phyloP scores from a whole-genome alignment of 30 jellyfish, hydroid and myxozoan genomes.

The Aurelia aurita region DNA sequence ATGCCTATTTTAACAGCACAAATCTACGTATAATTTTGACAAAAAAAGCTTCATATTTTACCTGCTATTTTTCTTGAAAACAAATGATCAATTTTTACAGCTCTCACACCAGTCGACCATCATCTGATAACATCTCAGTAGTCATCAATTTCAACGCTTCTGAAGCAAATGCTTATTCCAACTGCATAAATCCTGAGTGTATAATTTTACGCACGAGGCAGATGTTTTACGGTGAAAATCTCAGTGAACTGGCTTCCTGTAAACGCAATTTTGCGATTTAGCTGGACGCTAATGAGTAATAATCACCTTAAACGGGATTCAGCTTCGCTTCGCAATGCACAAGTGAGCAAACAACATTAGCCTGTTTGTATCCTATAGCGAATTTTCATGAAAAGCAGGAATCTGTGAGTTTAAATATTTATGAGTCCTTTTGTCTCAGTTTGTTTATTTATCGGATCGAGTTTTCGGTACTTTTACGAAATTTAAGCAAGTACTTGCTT shows the following conservation, averaged over 20 bases:
- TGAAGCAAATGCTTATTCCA: too few species aligned
- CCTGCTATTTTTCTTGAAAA: not conserved
- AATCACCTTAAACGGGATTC: slow-evolving; percentile 52
- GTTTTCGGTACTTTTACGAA: too few species aligned
- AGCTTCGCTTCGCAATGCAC: slow-evolving; percentile 19
- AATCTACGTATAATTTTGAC: not conserved
- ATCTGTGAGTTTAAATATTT: slow-evolving; percentile 28
- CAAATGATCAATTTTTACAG: not conserved
- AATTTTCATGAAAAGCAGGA: not conserved
- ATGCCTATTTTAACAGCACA: too few species aligned
- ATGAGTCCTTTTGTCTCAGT: slow-evolving; percentile 2
- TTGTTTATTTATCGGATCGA: too few species aligned
- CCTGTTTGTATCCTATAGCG: not conserved
- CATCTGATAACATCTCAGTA: too few species aligned
- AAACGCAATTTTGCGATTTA: slow-evolving; percentile 1
- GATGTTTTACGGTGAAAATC: not conserved
- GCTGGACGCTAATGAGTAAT: not conserved
- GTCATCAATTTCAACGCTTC: too few species aligned
- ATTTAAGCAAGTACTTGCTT: too few species aligned
- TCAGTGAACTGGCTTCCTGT: not conserved
- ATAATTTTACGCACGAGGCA: not conserved
- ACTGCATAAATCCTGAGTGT: not conserved
- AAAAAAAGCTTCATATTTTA: not conserved
- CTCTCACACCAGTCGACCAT: not conserved
- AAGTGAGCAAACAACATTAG: slow-evolving; percentile 58